Evolutionary conservation across 1,140 invertebrate species (phyloP), one percentile per base, ranked within the genome.

Genomic region (Lepidurus couesii): DNA sequence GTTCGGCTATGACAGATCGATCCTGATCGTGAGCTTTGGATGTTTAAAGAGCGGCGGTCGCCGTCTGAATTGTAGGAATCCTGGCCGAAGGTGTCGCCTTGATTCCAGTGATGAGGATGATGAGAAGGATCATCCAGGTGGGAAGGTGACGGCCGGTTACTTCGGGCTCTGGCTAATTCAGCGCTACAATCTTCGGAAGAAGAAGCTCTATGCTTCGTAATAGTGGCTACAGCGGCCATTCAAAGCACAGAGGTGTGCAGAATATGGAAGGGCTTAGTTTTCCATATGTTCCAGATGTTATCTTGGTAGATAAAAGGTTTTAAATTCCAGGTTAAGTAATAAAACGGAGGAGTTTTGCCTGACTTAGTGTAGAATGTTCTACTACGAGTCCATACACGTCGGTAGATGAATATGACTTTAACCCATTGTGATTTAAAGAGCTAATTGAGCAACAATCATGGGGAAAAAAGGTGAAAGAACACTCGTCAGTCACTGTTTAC

Each of bases 21-120:
- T 16, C 53, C 53, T n/a, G 53, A 65, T 7, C 53, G 53, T 16
- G 53, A n/a, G 53, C 53, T 65, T 65, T 65, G 53, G 53, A 65
- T 65, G 53, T 65, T 65, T 7, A 65, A 4, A 11, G 53, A 65
- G 13, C 53, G 13, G n/a, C 16, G 21, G 1, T 65, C 53, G 16
- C 7, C n/a, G 53, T 65, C 53, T n/a, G 53, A 65, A 21, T 21
- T 0, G 8, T 21, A 13, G 53, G 16, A 65, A 65, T 4, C 34
- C 34, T 34, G 21, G 3, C 21, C 1, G 16, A 21, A 21, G 8
- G 53, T 0, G 21, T 21, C 53, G 13, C 53, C 53, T 16, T 21
- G 53, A 4, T 65, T 7, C 53, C 53, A 65, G 8, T 65, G 21
- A 1, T 13, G n/a, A n/a, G 53, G 16, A 13, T 4, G 53, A 65